Conservation (phyloP, 2,797 vertebrate species). For the Peromyscus melanophrys region DNA sequence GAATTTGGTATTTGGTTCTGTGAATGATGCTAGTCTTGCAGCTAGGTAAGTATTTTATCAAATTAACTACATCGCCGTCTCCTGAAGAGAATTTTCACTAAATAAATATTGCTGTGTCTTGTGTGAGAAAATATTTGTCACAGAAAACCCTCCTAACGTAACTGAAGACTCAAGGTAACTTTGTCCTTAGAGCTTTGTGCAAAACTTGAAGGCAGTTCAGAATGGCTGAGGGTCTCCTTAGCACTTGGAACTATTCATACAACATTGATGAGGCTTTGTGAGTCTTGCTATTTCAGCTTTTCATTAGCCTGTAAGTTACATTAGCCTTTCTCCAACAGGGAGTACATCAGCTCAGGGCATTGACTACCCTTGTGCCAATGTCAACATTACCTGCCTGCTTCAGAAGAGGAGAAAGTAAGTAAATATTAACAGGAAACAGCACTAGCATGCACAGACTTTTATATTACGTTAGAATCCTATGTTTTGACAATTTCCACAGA, state of each 20-base stretch:
- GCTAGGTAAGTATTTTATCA: not conserved
- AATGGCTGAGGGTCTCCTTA: not conserved
- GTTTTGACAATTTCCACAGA: not conserved
- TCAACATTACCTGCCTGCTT: not conserved
- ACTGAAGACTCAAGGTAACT: too few relatives aligned
- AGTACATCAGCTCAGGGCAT: not conserved
- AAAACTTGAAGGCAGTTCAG: not conserved
- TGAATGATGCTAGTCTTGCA: not conserved
- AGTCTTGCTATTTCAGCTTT: not conserved
- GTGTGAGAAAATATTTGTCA: not conserved
- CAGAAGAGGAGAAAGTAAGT: not conserved
- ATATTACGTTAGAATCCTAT: not conserved
- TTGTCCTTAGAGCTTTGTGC: not conserved
- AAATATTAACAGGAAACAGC: not conserved
- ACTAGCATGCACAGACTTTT: not conserved
- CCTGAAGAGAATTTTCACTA: not conserved
- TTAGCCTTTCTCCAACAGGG: not conserved
- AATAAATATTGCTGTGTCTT: not conserved
- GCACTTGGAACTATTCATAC: not conserved
- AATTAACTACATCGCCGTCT: too few relatives aligned
- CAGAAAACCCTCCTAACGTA: not conserved
- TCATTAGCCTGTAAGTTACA: not conserved
- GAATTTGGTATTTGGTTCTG: too few relatives aligned
- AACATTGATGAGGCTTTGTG: not conserved
- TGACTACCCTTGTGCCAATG: not conserved